Percentiles rank a stretch among this genome's conserved stretches.
These are phyloP conservation scores for Hylia prasina DNA, from an alignment of 2,113 vertebrate species.

Conservation along the genomic window DNA sequence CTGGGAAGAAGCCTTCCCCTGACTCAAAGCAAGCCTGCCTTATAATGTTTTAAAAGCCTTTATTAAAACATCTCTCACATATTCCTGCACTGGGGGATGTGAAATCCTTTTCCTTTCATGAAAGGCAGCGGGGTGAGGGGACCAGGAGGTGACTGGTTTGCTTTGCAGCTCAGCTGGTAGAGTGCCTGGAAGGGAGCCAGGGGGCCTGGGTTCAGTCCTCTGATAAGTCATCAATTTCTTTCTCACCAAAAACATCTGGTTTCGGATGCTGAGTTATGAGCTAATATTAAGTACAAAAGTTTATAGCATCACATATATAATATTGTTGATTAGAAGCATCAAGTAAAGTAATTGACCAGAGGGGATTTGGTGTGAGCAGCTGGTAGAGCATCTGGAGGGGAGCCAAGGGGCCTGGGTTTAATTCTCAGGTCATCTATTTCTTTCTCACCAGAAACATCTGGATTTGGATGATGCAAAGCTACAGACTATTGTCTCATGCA, in stretches of 20 bases:
- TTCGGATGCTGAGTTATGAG: constrained; percentile 77
- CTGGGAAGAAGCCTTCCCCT: background rate
- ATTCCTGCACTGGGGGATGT: background rate
- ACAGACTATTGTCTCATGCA: constrained; percentile 39
- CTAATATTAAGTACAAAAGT: constrained; percentile 80
- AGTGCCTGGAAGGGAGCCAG: constrained; percentile 61
- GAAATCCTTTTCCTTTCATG: constrained; percentile 42
- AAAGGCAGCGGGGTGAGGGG: background rate
- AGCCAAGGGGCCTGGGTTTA: constrained; percentile 65
- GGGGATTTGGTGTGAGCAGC: constrained; percentile 72
- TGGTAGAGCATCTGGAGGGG: constrained; percentile 72
- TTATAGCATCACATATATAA: constrained; percentile 81
- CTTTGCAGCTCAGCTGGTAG: constrained; percentile 63
- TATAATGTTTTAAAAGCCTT: background rate
- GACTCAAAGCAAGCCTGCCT: background rate
- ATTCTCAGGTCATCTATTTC: constrained; percentile 67
- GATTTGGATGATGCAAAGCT: constrained; percentile 54
- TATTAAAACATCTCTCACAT: constrained; percentile 7
- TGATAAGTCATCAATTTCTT: constrained; percentile 82
- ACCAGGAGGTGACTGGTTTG: background rate
- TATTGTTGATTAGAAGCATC: constrained; percentile 78
- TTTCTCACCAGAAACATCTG: constrained; percentile 67
- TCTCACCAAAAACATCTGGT: constrained; percentile 81
- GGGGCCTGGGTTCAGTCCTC: constrained; percentile 71
- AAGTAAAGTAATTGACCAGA: constrained; percentile 79